A percentile compares a stretch with the other conserved stretches of the same genome.
Evolutionary conservation across 1,140 invertebrate species (phyloP).

Genomic region (Holcopasites calliopsidis): DNA sequence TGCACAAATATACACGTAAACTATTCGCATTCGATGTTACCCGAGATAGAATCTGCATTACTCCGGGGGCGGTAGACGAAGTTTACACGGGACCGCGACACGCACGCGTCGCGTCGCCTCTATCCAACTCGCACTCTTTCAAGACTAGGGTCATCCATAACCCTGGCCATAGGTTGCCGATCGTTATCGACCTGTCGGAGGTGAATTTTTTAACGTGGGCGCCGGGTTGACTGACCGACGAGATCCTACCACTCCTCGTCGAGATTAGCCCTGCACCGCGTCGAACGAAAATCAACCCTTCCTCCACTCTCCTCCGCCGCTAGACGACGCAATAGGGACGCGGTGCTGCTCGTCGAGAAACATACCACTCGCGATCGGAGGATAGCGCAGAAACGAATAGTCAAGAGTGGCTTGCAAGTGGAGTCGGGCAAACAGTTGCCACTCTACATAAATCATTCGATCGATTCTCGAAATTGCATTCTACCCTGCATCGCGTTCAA

Average conservation of each 20-base stretch:
- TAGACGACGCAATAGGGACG: no score
- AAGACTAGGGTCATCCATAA: constrained; percentile 67
- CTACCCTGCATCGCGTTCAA: constrained; percentile 4
- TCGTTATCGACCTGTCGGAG: constrained; percentile 64
- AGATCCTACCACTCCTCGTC: background rate
- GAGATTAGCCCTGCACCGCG: constrained; percentile 4
- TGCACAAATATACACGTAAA: no score
- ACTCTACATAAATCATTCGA: constrained; percentile 52
- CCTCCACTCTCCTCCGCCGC: no score
- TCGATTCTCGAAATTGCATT: constrained; percentile 49
- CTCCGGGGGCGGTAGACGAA: no score
- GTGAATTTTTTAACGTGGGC: constrained; percentile 64
- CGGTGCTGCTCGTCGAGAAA: background rate
- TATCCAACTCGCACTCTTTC: constrained; percentile 59
- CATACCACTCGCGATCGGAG: background rate
- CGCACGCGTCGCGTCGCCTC: background rate
- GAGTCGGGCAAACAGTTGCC: constrained; percentile 38
- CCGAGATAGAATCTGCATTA: background rate
- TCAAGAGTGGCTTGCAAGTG: constrained; percentile 27
- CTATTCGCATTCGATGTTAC: no score
- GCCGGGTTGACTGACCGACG: constrained; percentile 54
- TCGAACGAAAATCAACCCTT: background rate
- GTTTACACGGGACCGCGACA: background rate
- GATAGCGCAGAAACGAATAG: constrained; percentile 25
- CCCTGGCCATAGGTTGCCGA: constrained; percentile 62